Base-by-base conservation (phyloP, 1,140 invertebrate genomes). In the Drosophila biarmipes region DNA sequence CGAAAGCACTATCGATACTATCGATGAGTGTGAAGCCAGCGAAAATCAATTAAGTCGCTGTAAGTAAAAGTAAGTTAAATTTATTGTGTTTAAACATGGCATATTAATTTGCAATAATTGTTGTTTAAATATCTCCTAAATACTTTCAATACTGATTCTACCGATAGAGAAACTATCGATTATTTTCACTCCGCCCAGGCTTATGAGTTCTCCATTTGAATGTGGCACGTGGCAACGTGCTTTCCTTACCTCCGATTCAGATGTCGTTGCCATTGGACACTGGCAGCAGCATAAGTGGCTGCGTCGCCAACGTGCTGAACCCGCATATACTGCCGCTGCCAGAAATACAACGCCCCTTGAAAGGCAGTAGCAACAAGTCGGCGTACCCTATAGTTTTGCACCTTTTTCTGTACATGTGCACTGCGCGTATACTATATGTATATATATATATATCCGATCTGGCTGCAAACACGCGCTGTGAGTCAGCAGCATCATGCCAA, bases 401-500 rank as follows among this genome's bases (percentile, higher is more conserved):
- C 24, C 24, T 24, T 24, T 24, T 10, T 10, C 29, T 31, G 29
- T 29, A 10, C 29, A 24, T 31, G 3, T 17, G 11, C 1, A 17
- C 3, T 31, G 3, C 10, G 11, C 1, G 11, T 19, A 11, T 69
- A 46, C n/a, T 61, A 34, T 29, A 58, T 31, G 17, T 53, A 21
- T 42, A 24, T 57, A 37, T n/a, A 19, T 54, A 24, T 15, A 5
- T 53, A 52, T 17, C 24, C 38, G 48, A 55, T 58, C 38, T 24
- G 27, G 46, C 48, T 63, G 63, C 6, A 17, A 51, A 34, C 51
- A 52, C 55, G 57, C 37, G 42, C 24, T 21, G 64, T 80, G 73
- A 81, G 66, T 80, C 63, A 74, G 69, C 80, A 66, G 64, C 59
- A 53, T 51, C 42, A 57, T 56, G 52, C 55, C 55, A 34, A 45